Conservation (phyloP, 2,113 vertebrate species). For the Henicopernis longicauda region DNA sequence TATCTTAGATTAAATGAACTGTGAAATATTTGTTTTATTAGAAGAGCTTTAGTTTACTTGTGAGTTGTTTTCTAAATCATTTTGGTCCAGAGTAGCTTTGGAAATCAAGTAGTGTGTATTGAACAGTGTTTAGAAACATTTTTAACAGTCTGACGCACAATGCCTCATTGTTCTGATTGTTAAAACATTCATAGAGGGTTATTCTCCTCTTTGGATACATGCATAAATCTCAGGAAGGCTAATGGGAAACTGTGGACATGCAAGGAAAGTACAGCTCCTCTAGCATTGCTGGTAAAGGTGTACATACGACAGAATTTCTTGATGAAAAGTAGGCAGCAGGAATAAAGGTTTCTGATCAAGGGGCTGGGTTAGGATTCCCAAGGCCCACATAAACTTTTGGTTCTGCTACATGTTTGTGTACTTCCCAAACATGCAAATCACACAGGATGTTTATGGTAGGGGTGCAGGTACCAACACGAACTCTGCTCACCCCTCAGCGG, state of each 20-base stretch:
- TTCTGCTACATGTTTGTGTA: neutral
- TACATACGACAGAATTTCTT: neutral
- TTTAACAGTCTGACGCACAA: slow-evolving; percentile 22
- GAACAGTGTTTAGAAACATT: slow-evolving; percentile 24
- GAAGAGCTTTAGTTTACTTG: slow-evolving; percentile 70
- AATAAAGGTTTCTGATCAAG: neutral
- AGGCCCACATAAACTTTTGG: neutral
- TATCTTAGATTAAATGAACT: slow-evolving; percentile 78
- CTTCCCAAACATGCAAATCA: neutral
- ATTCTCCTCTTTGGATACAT: neutral
- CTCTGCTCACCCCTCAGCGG: neutral
- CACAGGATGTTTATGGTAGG: accelerated
- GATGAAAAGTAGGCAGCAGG: neutral
- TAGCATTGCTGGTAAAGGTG: neutral
- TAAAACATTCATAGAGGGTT: neutral
- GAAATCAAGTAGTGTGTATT: neutral
- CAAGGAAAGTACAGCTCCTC: neutral
- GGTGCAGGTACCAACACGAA: neutral
- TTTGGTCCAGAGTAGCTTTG: slow-evolving; percentile 50
- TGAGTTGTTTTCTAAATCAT: slow-evolving; percentile 62
- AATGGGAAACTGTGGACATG: neutral
- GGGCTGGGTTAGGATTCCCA: neutral
- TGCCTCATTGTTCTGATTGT: neutral
- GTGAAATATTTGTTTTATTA: slow-evolving; percentile 79
- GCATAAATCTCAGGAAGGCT: slow-evolving; percentile 6